phyloP scores from a whole-genome alignment of 2,113 vertebrate species.

The Trachemys scripta region DNA sequence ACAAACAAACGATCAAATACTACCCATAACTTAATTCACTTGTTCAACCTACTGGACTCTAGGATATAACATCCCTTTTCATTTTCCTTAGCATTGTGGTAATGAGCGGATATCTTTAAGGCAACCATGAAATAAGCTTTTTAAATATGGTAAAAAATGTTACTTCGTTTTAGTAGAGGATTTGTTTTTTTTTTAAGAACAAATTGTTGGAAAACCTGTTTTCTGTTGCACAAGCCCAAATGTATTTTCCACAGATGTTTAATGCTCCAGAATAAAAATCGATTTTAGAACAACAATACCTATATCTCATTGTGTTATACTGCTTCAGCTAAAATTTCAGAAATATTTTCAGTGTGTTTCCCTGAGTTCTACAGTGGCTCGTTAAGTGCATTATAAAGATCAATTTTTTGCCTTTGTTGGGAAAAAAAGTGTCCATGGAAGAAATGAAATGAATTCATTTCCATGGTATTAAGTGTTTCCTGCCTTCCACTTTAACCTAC shows the following conservation, averaged over 20 bases:
- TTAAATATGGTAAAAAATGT: conserved; percentile 21
- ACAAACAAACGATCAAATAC: background rate
- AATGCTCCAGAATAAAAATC: conserved; percentile 75
- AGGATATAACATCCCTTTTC: conserved; percentile 4
- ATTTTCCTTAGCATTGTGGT: conserved; percentile 45
- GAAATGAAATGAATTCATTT: background rate
- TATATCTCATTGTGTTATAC: conserved; percentile 43
- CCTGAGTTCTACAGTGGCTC: conserved; percentile 7
- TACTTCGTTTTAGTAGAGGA: conserved; percentile 63
- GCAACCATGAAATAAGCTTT: conserved; percentile 18
- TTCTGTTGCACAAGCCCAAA: conserved; percentile 57
- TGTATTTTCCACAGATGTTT: conserved; percentile 75
- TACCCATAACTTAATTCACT: background rate
- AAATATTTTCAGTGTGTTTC: background rate
- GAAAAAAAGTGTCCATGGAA: background rate
- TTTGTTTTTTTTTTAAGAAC: background rate
- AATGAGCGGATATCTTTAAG: conserved; percentile 61
- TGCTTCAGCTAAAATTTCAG: background rate
- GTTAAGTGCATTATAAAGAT: conserved; percentile 8
- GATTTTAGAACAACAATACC: conserved; percentile 60
- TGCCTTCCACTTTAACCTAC: background rate
- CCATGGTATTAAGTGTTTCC: background rate
- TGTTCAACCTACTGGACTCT: background rate
- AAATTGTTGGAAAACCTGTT: background rate
- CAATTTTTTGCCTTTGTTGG: background rate